These are phyloP conservation scores for Alectura lathami DNA, from an alignment of 2,113 vertebrate genomes.

Conservation along the genomic window DNA sequence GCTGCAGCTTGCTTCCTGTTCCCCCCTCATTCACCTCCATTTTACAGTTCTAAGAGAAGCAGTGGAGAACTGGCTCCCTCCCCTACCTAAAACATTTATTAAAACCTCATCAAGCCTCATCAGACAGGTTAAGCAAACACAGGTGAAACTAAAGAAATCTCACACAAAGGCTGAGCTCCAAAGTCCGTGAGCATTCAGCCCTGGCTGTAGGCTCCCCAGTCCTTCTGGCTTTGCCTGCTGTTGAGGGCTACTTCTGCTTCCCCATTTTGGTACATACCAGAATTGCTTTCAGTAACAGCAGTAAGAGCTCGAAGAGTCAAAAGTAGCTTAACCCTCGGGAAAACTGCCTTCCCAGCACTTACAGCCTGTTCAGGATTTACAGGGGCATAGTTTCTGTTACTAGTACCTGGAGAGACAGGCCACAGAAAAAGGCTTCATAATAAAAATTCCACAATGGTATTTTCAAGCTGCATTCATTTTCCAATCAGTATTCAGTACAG, in stretches of 20 bases:
- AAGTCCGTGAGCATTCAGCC: not conserved
- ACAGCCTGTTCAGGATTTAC: not conserved
- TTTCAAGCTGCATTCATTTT: not conserved
- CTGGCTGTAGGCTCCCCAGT: rapidly evolving
- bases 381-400: not conserved
- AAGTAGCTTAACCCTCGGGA: not conserved
- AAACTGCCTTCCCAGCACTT: not conserved
- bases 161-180: not conserved
- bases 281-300: not conserved
- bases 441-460: not conserved
- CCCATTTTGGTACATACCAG: not conserved
- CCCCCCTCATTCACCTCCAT: not conserved
- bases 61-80: not conserved
- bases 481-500: not conserved
- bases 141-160: not conserved
- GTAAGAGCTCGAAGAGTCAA: not conserved
- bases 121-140: not conserved
- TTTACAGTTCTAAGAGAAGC: not conserved
- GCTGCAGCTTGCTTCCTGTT: no score
- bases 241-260: not conserved
- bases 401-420: not conserved
- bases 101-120: not conserved
- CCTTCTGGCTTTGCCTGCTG: not conserved
- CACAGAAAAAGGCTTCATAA: not conserved
- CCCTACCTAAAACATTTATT: not conserved